These are phyloP conservation scores for Piezodorus guildinii DNA, from an alignment of 1,140 invertebrate genomes.

Conservation along the genomic window DNA sequence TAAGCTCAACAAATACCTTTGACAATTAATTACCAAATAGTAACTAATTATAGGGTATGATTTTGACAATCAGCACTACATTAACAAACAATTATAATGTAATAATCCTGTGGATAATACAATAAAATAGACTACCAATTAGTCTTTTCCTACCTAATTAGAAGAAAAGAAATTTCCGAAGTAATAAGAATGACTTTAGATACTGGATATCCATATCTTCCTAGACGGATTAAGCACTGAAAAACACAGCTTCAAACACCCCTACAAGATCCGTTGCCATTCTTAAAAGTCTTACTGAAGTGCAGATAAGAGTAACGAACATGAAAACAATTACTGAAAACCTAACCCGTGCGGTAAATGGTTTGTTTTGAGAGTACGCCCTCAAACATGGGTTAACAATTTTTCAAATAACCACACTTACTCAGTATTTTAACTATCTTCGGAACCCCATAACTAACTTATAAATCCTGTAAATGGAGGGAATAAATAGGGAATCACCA, in stretches of 20 bases:
- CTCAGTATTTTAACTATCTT: slow-evolving; percentile 21
- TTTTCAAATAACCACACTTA: slow-evolving; percentile 20
- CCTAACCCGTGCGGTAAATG: slow-evolving; percentile 16
- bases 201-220: background rate
- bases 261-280: background rate
- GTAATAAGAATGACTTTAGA: no score
- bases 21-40: no score
- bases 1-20: no score
- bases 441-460: slow-evolving; percentile 19
- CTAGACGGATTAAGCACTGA: background rate
- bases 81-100: no score
- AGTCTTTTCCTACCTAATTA: no score
- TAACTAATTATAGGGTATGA: no score
- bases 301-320: background rate
- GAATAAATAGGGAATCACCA: slow-evolving; percentile 9
- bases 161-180: no score
- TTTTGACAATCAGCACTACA: no score
- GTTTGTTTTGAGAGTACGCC: slow-evolving; percentile 25
- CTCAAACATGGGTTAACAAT: slow-evolving; percentile 21
- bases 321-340: slow-evolving; percentile 1
- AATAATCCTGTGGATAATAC: no score
- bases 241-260: background rate
- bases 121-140: no score
- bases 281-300: background rate
- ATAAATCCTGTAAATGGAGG: slow-evolving; percentile 12